Conservation (phyloP, 2,113 vertebrate genomes). For the Tetrax tetrax region DNA sequence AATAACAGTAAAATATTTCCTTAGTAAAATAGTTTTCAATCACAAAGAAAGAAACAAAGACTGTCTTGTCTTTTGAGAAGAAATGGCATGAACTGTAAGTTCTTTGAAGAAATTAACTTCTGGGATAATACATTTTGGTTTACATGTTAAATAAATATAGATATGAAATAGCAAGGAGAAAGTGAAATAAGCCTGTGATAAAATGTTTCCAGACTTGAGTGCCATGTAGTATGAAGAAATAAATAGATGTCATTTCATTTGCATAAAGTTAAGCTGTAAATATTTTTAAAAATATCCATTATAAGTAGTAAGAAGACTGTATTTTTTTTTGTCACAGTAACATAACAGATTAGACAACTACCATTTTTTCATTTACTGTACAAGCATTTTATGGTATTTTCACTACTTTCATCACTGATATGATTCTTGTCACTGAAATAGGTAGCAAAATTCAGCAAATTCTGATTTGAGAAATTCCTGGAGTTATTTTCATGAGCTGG, state of each 20-base stretch:
- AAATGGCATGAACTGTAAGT: neutral
- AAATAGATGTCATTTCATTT: neutral
- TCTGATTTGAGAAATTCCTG: neutral
- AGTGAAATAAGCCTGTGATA: neutral
- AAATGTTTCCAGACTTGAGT: neutral
- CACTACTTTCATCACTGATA: neutral
- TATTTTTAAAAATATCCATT: neutral
- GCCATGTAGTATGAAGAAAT: neutral
- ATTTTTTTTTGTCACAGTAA: neutral
- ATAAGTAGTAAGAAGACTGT: rapidly evolving
- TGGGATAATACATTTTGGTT: neutral
- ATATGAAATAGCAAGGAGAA: neutral
- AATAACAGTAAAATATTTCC: neutral
- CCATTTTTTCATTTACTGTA: neutral
- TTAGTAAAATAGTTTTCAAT: neutral
- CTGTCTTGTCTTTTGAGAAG: neutral
- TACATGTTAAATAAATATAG: neutral
- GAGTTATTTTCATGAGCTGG: neutral
- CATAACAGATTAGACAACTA: neutral
- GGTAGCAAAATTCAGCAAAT: neutral
- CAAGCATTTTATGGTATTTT: neutral
- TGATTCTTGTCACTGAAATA: neutral
- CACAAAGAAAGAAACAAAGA: neutral
- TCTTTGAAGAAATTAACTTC: neutral
- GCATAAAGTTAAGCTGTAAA: neutral